These are phyloP conservation scores for Cynaeus angustus DNA, from an alignment of 2,888 invertebrate species.

Conservation along the genomic window DNA sequence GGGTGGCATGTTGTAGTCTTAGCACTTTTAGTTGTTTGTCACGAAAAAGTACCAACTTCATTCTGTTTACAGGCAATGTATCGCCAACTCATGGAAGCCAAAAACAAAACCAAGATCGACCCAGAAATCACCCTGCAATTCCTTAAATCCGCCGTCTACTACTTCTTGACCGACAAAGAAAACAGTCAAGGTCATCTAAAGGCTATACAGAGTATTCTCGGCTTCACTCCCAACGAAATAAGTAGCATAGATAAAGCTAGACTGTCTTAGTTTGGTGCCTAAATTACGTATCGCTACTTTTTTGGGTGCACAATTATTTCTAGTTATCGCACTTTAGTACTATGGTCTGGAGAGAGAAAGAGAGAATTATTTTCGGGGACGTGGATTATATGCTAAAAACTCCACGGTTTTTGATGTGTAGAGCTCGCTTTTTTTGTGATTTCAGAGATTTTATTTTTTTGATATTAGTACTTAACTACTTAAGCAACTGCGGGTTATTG, in stretches of 20 bases:
- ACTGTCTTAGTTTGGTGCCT: slow-evolving; percentile 64
- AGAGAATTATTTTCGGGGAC: slow-evolving; percentile 21
- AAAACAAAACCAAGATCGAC: slow-evolving; percentile 83
- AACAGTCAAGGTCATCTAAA: slow-evolving; percentile 91
- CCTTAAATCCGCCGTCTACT: slow-evolving; percentile 93
- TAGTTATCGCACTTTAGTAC: slow-evolving; percentile 28
- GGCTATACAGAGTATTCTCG: slow-evolving; percentile 93
- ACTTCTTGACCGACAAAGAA: slow-evolving; percentile 92
- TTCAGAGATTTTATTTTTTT: slow-evolving; percentile 10
- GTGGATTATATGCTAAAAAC: not conserved
- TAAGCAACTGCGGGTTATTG: slow-evolving; percentile 9
- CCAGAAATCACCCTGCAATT: slow-evolving; percentile 95
- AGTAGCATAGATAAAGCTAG: slow-evolving; percentile 84
- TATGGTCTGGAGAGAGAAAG: not conserved
- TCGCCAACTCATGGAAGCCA: slow-evolving; percentile 86
- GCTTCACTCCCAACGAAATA: slow-evolving; percentile 88
- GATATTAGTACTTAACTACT: slow-evolving; percentile 23
- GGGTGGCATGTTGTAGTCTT: slow-evolving; percentile 36
- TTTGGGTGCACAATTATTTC: slow-evolving; percentile 29
- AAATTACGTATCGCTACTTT: slow-evolving; percentile 7
- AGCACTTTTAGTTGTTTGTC: slow-evolving; percentile 19
- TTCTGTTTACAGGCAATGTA: slow-evolving; percentile 84
- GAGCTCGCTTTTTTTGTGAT: slow-evolving; percentile 11
- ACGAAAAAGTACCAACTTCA: slow-evolving; percentile 18
- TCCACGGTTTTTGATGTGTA: slow-evolving; percentile 20